Evolutionary conservation across 1,140 invertebrate species (phyloP), one percentile per base, ranked within the genome.

Genomic region (Eubasilissa regina): DNA sequence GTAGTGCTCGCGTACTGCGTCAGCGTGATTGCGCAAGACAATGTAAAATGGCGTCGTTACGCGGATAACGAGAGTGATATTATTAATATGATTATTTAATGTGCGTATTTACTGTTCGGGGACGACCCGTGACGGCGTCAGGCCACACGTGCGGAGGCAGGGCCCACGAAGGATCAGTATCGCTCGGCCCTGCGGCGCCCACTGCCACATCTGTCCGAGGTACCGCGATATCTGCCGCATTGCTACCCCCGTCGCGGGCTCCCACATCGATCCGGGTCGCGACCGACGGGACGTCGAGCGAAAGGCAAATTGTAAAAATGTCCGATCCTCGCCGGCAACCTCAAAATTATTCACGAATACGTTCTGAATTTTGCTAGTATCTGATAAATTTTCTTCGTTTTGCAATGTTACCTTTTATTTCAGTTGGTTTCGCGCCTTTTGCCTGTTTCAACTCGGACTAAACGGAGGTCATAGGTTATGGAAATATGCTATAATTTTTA

Each of bases 1-100:
- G n/a, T n/a, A n/a, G 45, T 21, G 11, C 45, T 72, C 53, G 45
- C 68, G 68, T 72, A 72, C 48, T 72, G 68, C 68, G 68, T 72
- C 68, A 72, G n/a, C 15, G 45, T 10, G 45, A 72, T 17, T 72
- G 68, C 68, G 68, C 68, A 72, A 6, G 68, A 17, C 64, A n/a
- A n/a, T 9, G 13, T 19, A 66, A 66, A 45, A 66, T 66, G 62
- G 62, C 62, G 25, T 3, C 62, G 3, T 1, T n/a, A n/a, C n/a
- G n/a, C n/a, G n/a, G n/a, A n/a, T n/a, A n/a, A n/a, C n/a, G n/a
- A n/a, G n/a, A n/a, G n/a, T n/a, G n/a, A n/a, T n/a, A n/a, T n/a
- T n/a, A n/a, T n/a, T n/a, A n/a, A n/a, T n/a, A n/a, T n/a, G n/a
- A n/a, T n/a, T n/a, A n/a, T n/a, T n/a, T n/a, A n/a, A 19, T 25